Evolutionary conservation across 1,140 invertebrate genomes (phyloP).

Genomic region (Mizuhopecten yessoensis): DNA sequence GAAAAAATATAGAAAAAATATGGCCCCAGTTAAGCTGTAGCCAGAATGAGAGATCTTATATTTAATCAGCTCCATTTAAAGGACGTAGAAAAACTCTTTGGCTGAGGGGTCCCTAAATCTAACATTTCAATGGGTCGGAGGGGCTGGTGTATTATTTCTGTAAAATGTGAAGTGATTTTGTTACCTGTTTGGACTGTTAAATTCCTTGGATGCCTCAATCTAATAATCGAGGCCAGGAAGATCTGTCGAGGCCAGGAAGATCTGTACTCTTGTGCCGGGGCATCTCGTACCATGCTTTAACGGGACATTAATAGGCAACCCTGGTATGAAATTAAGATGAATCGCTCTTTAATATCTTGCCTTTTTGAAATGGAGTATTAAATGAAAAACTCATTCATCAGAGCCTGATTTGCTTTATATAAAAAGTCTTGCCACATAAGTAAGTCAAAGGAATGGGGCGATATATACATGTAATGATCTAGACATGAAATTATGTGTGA

Average conservation of each 20-base stretch:
- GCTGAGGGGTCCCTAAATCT: background rate
- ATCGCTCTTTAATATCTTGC: constrained; percentile 2
- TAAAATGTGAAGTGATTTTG: background rate
- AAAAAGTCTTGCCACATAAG: background rate
- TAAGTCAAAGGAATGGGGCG: background rate
- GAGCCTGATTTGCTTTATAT: background rate
- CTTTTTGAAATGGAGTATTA: constrained; percentile 34
- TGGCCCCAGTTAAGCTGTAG: background rate
- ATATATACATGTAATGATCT: background rate
- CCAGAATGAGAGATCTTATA: background rate
- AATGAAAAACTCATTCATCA: constrained; percentile 21
- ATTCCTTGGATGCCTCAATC: background rate
- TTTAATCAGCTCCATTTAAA: background rate
- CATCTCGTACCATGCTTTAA: background rate
- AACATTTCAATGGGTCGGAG: background rate
- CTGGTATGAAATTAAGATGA: background rate
- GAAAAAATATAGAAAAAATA: constrained; percentile 29
- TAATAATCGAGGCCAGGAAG: no score
- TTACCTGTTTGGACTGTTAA: background rate
- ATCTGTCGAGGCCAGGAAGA: no score
- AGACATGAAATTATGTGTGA: background rate
- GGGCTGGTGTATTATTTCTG: background rate
- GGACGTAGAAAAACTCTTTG: background rate
- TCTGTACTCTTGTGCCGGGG: background rate
- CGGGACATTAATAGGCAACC: background rate